A percentile compares a stretch with the other conserved stretches of the same genome.
Conservation (phyloP, 2,113 vertebrate species). For the Nesogale talazaci region DNA sequence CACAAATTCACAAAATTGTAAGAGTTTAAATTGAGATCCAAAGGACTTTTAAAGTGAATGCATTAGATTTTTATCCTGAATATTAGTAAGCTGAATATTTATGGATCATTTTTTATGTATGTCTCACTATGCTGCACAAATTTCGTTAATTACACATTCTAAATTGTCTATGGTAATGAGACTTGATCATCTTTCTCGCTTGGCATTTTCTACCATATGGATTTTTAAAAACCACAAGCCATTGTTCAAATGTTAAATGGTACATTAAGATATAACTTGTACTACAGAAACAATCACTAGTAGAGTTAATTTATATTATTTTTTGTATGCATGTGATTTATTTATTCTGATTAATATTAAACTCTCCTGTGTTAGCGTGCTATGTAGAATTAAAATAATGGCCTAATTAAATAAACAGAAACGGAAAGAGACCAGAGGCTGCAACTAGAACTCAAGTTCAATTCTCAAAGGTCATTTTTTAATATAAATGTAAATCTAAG, state of each 20-base stretch:
- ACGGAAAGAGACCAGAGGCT: conserved; percentile 5
- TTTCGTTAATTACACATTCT: conserved; percentile 14
- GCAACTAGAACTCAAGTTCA: conserved; percentile 3
- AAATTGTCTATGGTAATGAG: conserved; percentile 22
- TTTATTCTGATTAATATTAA: conserved; percentile 52
- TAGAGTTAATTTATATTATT: conserved; percentile 49
- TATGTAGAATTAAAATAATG: conserved; percentile 36
- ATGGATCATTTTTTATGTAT: not conserved
- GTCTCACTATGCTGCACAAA: not conserved
- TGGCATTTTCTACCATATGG: conserved; percentile 51
- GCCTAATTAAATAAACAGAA: conserved; percentile 58
- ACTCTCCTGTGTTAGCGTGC: not conserved
- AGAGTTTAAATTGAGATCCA: not conserved
- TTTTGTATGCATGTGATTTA: conserved; percentile 38
- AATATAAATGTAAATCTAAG: conserved; percentile 34
- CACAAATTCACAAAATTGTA: not conserved
- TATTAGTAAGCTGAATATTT: not conserved
- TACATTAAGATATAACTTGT: conserved; percentile 50
- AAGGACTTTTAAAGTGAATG: conserved; percentile 1
- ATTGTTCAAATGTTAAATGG: conserved; percentile 38
- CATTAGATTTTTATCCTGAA: conserved; percentile 8
- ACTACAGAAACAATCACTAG: not conserved
- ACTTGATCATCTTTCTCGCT: conserved; percentile 15
- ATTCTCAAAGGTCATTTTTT: conserved; percentile 40
- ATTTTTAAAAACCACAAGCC: conserved; percentile 5